Evolutionary conservation across 2,113 vertebrate genomes (phyloP).

Genomic region (Corythoichthys intestinalis): DNA sequence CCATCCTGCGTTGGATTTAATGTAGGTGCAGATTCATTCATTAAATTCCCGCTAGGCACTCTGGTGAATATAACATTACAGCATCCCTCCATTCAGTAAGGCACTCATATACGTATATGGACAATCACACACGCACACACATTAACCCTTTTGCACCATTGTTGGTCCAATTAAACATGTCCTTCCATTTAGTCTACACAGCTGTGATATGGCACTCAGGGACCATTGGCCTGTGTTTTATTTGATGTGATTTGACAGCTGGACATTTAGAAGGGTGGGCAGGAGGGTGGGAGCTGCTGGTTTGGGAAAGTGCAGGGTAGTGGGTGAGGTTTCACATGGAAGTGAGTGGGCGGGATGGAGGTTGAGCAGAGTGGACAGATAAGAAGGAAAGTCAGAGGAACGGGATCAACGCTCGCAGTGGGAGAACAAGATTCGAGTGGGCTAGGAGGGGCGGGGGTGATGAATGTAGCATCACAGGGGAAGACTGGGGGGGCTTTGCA

Average conservation of each 20-base stretch:
- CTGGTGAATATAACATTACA: conserved; percentile 58
- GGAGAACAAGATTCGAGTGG: conserved; percentile 46
- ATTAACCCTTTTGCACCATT: conserved; percentile 48
- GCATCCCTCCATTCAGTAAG: conserved; percentile 65
- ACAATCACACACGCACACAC: conserved; percentile 21
- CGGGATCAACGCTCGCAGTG: conserved; percentile 30
- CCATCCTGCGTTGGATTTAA: conserved; percentile 43
- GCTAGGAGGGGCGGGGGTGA: conserved; percentile 32
- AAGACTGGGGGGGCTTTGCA: conserved; percentile 33
- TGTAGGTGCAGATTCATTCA: conserved; percentile 54
- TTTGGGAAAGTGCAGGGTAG: conserved; percentile 25
- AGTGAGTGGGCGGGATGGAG: conserved; percentile 47
- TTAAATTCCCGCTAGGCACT: conserved; percentile 64
- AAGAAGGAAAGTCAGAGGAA: conserved; percentile 55
- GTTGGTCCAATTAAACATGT: conserved; percentile 64
- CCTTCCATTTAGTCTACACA: conserved; percentile 66
- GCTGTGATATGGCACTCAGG: conserved; percentile 73
- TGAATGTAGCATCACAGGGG: conserved; percentile 27
- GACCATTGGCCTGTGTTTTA: conserved; percentile 71
- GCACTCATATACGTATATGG: conserved; percentile 7
- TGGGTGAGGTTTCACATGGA: conserved; percentile 18
- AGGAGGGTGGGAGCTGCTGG: not conserved
- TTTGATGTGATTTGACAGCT: conserved; percentile 75
- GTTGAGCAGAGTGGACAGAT: conserved; percentile 44
- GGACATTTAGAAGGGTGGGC: conserved; percentile 40